Percentiles rank a stretch among this genome's conserved stretches.
These are phyloP conservation scores for Tarsius wallacei DNA, from an alignment of 2,797 vertebrate species.

Conservation along the genomic window DNA sequence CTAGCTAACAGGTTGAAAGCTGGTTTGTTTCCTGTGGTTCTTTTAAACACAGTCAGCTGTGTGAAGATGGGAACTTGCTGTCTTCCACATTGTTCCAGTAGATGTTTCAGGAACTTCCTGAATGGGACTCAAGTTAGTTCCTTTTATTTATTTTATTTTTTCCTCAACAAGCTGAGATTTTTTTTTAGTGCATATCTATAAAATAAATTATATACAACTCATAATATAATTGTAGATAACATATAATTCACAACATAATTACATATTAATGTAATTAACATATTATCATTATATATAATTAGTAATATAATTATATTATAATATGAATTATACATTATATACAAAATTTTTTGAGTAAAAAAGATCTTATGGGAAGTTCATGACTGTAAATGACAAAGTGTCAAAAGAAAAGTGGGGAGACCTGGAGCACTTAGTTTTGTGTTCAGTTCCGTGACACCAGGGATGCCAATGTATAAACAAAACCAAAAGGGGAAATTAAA, in stretches of 20 bases:
- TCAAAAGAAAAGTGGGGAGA: constrained; percentile 77
- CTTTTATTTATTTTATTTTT: constrained; percentile 51
- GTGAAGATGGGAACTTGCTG: constrained; percentile 78
- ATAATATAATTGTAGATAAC: neutral
- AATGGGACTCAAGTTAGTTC: constrained; percentile 74
- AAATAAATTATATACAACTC: neutral
- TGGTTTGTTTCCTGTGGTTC: constrained; percentile 89
- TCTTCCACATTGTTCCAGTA: constrained; percentile 83
- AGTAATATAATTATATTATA: neutral
- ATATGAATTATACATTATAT: neutral
- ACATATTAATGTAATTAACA: neutral
- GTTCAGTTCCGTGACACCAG: constrained; percentile 66
- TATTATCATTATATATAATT: neutral
- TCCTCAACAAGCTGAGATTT: constrained; percentile 18
- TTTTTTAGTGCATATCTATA: constrained; percentile 55
- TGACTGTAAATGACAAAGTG: constrained; percentile 83
- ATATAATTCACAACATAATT: neutral
- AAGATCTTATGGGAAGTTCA: constrained; percentile 73
- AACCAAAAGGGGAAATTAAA: constrained; percentile 83
- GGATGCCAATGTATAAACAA: constrained; percentile 83
- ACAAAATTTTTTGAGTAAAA: constrained; percentile 46
- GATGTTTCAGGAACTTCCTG: constrained; percentile 89
- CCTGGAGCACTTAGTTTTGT: constrained; percentile 65
- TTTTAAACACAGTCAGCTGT: constrained; percentile 86
- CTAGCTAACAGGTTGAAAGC: constrained; percentile 73